Conservation (phyloP, 2,113 vertebrate species). For the Muntiacus muntjak region DNA sequence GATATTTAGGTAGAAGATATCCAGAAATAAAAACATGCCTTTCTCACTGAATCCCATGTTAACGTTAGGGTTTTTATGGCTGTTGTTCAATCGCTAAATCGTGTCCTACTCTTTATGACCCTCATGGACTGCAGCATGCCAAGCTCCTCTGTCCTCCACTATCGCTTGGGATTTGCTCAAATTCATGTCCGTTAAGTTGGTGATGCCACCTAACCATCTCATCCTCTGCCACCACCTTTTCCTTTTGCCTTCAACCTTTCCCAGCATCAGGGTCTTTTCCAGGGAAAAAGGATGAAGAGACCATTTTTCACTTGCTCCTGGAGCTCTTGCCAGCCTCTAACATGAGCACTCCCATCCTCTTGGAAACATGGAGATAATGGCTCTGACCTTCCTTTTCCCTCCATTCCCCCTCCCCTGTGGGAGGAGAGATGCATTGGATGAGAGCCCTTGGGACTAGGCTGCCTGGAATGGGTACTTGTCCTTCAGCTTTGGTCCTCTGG, state of each 20-base stretch:
- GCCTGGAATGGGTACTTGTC: not conserved
- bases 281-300: not conserved
- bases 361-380: not conserved
- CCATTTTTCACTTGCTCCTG: not conserved
- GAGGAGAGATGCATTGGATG: not conserved
- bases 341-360: not conserved
- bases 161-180: not conserved
- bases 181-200: not conserved
- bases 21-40: not conserved
- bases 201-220: not conserved
- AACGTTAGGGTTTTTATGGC: not conserved
- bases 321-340: not conserved
- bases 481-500: no score
- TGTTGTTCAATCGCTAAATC: not conserved
- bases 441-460: not conserved
- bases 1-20: not conserved
- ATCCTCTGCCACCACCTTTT: not conserved
- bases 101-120: not conserved
- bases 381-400: not conserved
- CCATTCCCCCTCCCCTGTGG: no score
- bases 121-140: not conserved
- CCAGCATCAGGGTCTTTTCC: not conserved
- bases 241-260: not conserved
- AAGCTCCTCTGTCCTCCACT: not conserved
- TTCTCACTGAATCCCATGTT: not conserved